A percentile compares a stretch with the other conserved stretches of the same genome.
phyloP scores from a whole-genome alignment of 2,888 invertebrate species.

The Apamea crenata region DNA sequence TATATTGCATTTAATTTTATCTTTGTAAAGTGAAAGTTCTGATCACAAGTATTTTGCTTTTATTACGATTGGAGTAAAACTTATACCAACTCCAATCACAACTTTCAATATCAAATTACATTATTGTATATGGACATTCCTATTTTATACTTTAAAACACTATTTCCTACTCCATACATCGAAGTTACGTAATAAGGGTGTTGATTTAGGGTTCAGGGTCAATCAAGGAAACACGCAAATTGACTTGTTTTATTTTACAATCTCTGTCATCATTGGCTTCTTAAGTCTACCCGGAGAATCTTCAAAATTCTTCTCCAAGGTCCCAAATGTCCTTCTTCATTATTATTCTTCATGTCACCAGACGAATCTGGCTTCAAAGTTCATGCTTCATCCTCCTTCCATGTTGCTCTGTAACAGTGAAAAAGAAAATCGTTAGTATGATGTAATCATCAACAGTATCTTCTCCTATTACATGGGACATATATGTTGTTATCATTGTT shows the following conservation, averaged over 20 bases:
- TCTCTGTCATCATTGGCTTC: constrained; percentile 35
- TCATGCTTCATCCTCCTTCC: constrained; percentile 55
- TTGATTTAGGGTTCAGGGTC: constrained; percentile 47
- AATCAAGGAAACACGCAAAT: constrained; percentile 81
- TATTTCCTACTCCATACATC: background rate
- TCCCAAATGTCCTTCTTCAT: background rate
- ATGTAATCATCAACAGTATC: background rate
- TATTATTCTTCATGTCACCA: constrained; percentile 37
- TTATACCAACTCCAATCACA: constrained; percentile 11
- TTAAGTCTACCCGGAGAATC: constrained; percentile 9
- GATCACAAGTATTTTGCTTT: constrained; percentile 38
- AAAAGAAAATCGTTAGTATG: constrained; percentile 8
- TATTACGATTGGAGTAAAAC: constrained; percentile 47
- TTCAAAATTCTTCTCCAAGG: background rate
- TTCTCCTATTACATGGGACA: background rate
- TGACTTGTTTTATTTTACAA: constrained; percentile 82
- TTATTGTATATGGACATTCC: background rate
- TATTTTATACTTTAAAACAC: background rate
- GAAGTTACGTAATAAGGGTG: background rate
- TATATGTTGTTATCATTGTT: background rate
- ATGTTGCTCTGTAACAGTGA: constrained; percentile 60
- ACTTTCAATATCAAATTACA: constrained; percentile 19
- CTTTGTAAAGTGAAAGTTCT: constrained; percentile 40
- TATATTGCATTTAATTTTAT: background rate
- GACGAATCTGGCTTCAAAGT: constrained; percentile 5